Percentiles rank a stretch among this genome's conserved stretches.
Evolutionary conservation across 2,797 vertebrate species (phyloP).

Genomic region (Chelon labrosus): DNA sequence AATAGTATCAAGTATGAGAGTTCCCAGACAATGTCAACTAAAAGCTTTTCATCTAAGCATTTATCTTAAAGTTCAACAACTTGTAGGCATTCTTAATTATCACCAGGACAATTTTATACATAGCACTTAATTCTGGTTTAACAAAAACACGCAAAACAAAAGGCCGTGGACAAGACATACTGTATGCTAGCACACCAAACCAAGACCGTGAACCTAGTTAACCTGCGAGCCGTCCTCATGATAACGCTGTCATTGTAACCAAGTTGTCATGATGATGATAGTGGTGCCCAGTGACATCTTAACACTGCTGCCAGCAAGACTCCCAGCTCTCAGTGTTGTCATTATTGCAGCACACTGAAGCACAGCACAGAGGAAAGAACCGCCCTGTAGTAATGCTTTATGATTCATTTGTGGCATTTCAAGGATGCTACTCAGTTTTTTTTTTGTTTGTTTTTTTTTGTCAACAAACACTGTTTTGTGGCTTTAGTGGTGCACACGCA

Average conservation of each 20-base stretch:
- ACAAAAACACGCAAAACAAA: no score
- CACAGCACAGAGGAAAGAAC: slow-evolving; percentile 30
- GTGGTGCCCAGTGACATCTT: slow-evolving; percentile 14
- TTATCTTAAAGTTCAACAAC: no score
- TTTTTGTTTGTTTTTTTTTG: slow-evolving; percentile 11
- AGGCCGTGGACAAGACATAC: no score
- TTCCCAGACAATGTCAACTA: no score
- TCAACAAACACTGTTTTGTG: slow-evolving; percentile 25
- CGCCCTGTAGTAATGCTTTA: slow-evolving; percentile 48
- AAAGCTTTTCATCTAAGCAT: no score
- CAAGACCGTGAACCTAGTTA: neutral
- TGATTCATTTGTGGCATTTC: slow-evolving; percentile 67
- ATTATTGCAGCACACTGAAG: slow-evolving; percentile 28
- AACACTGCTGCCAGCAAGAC: slow-evolving; percentile 13
- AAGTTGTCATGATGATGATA: slow-evolving; percentile 20
- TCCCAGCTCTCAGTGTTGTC: slow-evolving; percentile 19
- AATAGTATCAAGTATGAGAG: no score
- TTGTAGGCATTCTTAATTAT: neutral
- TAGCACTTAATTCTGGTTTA: no score
- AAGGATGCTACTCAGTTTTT: slow-evolving; percentile 37
- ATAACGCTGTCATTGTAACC: slow-evolving; percentile 2
- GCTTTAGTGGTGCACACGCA: slow-evolving; percentile 16
- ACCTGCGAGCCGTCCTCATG: neutral
- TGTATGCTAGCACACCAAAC: neutral
- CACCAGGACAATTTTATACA: no score